phyloP scores from a whole-genome alignment of 1,140 invertebrate species.

The Drosophila paulistorum region DNA sequence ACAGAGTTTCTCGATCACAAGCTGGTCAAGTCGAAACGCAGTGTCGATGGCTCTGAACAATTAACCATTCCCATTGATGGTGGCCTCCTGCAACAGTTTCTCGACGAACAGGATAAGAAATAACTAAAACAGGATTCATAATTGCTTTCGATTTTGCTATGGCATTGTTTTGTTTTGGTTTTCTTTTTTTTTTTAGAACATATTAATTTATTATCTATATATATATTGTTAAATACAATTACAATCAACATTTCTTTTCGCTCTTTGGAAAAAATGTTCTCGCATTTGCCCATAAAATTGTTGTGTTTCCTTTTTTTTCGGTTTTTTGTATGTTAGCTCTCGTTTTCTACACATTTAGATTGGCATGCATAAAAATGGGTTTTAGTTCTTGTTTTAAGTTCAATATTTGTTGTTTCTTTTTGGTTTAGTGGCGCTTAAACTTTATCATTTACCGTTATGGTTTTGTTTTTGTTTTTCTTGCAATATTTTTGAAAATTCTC shows the following conservation, averaged over 20 bases:
- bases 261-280: constrained; percentile 59
- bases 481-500: constrained; percentile 6
- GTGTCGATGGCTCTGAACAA: constrained; percentile 91
- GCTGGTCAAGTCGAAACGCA: constrained; percentile 91
- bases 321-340: constrained; percentile 19
- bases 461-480: not conserved
- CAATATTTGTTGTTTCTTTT: constrained; percentile 20
- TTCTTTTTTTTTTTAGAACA: constrained; percentile 61
- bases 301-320: not conserved
- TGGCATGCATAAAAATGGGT: constrained; percentile 75
- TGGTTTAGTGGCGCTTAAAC: constrained; percentile 6
- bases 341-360: constrained; percentile 78
- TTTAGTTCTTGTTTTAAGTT: constrained; percentile 35
- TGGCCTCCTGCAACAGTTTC: constrained; percentile 90
- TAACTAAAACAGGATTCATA: constrained; percentile 18
- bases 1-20: constrained; percentile 98
- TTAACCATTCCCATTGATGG: constrained; percentile 91
- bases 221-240: constrained; percentile 78
- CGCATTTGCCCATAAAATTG: constrained; percentile 33
- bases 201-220: constrained; percentile 79
- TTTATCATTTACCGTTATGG: not conserved
- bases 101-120: constrained; percentile 85
- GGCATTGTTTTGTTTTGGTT: constrained; percentile 10
- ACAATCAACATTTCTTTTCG: constrained; percentile 52
- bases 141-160: not conserved